phyloP scores from a whole-genome alignment of 1,140 invertebrate species.

The Dendrolimus punctatus region DNA sequence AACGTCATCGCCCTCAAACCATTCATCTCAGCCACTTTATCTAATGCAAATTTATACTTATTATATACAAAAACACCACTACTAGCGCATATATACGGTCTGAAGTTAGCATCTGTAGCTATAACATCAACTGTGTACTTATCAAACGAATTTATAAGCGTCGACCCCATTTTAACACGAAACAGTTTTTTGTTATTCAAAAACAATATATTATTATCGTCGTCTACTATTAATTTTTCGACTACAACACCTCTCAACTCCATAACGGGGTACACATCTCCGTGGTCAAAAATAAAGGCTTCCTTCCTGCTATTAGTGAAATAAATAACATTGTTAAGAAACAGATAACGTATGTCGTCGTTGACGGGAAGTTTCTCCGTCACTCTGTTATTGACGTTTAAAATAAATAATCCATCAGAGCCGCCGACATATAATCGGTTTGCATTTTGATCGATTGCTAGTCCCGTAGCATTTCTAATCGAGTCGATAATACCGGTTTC shows the following conservation, averaged over 20 bases:
- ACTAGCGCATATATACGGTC: slow-evolving; percentile 32
- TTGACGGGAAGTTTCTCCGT: slow-evolving; percentile 39
- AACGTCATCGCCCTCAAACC: slow-evolving; percentile 40
- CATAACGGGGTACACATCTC: slow-evolving; percentile 19
- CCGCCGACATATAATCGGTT: slow-evolving; percentile 48
- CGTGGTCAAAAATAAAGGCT: slow-evolving; percentile 43
- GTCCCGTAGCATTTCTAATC: slow-evolving; percentile 40
- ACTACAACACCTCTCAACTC: slow-evolving; percentile 31
- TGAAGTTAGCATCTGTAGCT: slow-evolving; percentile 36
- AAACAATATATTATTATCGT: slow-evolving; percentile 53
- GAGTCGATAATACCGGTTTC: slow-evolving; percentile 33
- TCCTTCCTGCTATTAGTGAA: slow-evolving; percentile 32
- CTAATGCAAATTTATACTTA: slow-evolving; percentile 53
- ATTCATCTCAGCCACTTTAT: slow-evolving; percentile 38
- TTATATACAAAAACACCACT: slow-evolving; percentile 49
- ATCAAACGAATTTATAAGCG: slow-evolving; percentile 40
- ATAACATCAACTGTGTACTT: slow-evolving; percentile 24
- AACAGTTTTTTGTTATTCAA: slow-evolving; percentile 34
- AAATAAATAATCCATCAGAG: slow-evolving; percentile 41
- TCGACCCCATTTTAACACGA: slow-evolving; percentile 43
- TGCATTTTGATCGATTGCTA: slow-evolving; percentile 39
- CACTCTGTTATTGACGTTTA: slow-evolving; percentile 34
- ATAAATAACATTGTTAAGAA: slow-evolving; percentile 41
- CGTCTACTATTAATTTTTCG: slow-evolving; percentile 42
- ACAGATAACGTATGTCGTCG: slow-evolving; percentile 35